phyloP scores from a whole-genome alignment of 2,113 vertebrate species.

The Cercopithecus mona region DNA sequence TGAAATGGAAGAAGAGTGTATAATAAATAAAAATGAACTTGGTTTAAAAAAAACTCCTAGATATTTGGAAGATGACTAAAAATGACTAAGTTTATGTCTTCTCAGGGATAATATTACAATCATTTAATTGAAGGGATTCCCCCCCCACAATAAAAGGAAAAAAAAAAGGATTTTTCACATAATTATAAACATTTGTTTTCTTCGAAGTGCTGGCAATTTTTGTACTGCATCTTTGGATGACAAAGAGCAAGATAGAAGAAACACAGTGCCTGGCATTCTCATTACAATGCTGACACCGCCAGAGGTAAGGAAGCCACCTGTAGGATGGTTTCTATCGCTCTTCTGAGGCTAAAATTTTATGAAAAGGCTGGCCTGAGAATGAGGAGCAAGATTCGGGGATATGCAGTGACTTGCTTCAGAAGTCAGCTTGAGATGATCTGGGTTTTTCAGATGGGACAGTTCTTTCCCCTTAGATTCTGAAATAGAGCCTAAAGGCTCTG shows the following conservation, averaged over 20 bases:
- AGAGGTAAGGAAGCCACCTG: neutral
- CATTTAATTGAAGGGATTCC: neutral
- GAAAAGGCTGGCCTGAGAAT: neutral
- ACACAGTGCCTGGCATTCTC: neutral
- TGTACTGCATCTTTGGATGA: neutral
- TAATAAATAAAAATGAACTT: slow-evolving; percentile 29
- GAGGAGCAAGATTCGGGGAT: neutral
- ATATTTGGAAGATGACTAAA: neutral
- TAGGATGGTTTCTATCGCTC: no score
- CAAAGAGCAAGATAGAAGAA: neutral
- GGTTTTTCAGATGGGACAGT: neutral
- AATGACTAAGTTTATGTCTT: slow-evolving; percentile 21
- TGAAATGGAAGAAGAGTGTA: neutral
- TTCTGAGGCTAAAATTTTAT: neutral
- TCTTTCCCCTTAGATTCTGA: slow-evolving; percentile 17
- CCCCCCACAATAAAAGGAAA: neutral
- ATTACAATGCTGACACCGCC: neutral
- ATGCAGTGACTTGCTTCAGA: neutral
- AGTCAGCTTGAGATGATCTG: neutral
- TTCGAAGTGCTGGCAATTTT: neutral
- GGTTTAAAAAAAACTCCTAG: neutral
- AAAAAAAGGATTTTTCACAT: neutral
- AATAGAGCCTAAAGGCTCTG: neutral
- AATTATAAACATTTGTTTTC: slow-evolving; percentile 12
- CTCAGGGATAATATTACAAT: neutral